Evolutionary conservation across 2,888 invertebrate species (phyloP).

Genomic region (Ctena decussata): DNA sequence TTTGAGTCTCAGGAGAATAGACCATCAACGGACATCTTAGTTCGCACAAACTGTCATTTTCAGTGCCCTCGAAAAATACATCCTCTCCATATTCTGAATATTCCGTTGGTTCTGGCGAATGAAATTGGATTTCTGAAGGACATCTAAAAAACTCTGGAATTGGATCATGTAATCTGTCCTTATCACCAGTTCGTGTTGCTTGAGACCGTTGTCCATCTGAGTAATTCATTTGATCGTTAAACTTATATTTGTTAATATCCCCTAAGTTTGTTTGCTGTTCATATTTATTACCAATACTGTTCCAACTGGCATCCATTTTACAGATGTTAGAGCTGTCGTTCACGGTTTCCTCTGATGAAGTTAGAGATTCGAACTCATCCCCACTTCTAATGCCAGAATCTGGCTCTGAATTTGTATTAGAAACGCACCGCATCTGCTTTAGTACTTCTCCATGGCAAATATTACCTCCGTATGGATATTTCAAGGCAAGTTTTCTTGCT

Average conservation of each 20-base stretch:
- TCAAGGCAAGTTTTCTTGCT: background rate
- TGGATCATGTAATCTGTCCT: background rate
- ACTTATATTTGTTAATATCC: background rate
- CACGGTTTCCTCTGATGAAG: background rate
- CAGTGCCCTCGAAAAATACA: background rate
- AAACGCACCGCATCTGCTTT: background rate
- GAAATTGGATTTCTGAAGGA: background rate
- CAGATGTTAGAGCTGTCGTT: background rate
- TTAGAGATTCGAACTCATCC: slow-evolving; percentile 1
- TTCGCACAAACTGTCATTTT: background rate
- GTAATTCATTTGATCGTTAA: background rate
- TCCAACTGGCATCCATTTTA: background rate
- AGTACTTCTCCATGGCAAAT: background rate
- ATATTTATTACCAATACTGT: background rate
- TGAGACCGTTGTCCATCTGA: too few relatives aligned
- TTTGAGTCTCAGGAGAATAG: background rate
- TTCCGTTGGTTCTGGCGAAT: background rate
- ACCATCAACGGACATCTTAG: too few relatives aligned
- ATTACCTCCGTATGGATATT: background rate
- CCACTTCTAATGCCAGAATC: slow-evolving; percentile 3
- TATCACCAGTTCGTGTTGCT: too few relatives aligned
- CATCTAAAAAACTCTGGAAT: background rate
- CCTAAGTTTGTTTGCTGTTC: background rate
- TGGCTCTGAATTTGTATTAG: background rate
- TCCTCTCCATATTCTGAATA: background rate